Evolutionary conservation across 2,888 invertebrate genomes (phyloP).

Genomic region (Eretmocerus hayati): DNA sequence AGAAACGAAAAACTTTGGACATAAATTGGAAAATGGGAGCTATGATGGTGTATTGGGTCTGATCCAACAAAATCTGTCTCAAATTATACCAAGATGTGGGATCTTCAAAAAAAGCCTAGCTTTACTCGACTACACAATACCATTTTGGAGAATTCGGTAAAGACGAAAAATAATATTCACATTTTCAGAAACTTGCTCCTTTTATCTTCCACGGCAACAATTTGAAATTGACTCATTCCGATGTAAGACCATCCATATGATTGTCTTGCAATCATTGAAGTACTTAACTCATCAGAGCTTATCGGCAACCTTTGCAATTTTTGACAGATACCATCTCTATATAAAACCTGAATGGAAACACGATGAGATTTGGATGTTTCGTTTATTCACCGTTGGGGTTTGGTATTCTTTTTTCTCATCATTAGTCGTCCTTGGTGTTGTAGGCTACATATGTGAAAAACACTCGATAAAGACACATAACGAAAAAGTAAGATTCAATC

Average conservation of each 20-base stretch:
- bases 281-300: too few relatives aligned
- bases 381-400: conserved; percentile 9
- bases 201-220: too few relatives aligned
- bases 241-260: too few relatives aligned
- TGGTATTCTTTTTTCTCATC: conserved; percentile 12
- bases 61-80: conserved; percentile 20
- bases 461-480: neutral
- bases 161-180: neutral
- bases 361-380: conserved; percentile 21
- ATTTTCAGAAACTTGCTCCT: too few relatives aligned
- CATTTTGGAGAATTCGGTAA: conserved; percentile 26
- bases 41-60: conserved; percentile 23
- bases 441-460: conserved; percentile 12
- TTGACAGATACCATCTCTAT: conserved; percentile 21
- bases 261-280: too few relatives aligned
- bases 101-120: conserved; percentile 11
- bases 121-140: conserved; percentile 22
- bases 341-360: conserved; percentile 21
- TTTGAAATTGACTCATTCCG: too few relatives aligned
- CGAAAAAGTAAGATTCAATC: neutral
- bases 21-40: conserved; percentile 13
- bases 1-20: conserved; percentile 16
- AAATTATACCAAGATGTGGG: conserved; percentile 23
- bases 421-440: conserved; percentile 2
- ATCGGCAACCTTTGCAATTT: neutral